Evolutionary conservation across 2,797 vertebrate genomes (phyloP).

Genomic region (Hybognathus amarus): DNA sequence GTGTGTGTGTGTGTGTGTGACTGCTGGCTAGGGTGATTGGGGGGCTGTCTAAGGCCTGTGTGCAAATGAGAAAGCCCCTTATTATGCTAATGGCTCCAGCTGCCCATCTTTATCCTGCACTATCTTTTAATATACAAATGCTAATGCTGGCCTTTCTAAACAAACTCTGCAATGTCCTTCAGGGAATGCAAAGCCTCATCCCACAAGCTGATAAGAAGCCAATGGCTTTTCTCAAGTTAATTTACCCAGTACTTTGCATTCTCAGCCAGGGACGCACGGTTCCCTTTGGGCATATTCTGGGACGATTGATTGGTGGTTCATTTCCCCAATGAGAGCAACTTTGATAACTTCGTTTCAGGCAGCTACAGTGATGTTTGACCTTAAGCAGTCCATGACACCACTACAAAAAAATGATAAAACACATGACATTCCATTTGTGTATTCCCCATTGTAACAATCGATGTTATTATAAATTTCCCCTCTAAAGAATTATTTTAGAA

Average conservation of each 20-base stretch:
- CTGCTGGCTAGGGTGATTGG: constrained; percentile 58
- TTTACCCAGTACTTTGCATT: constrained; percentile 57
- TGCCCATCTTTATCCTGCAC: constrained; percentile 75
- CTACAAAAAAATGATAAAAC: constrained; percentile 30
- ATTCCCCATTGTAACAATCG: constrained; percentile 68
- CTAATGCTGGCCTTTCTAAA: constrained; percentile 70
- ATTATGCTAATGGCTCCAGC: constrained; percentile 79
- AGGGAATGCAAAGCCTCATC: constrained; percentile 57
- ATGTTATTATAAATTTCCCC: constrained; percentile 70
- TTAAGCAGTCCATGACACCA: neutral
- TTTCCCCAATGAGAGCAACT: constrained; percentile 23
- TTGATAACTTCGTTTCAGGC: constrained; percentile 32
- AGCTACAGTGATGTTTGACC: constrained; percentile 45
- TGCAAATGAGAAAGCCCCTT: constrained; percentile 82
- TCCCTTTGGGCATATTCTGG: constrained; percentile 43
- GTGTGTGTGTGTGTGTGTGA: constrained; percentile 81
- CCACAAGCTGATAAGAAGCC: constrained; percentile 61
- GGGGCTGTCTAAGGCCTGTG: constrained; percentile 72
- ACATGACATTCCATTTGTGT: constrained; percentile 64
- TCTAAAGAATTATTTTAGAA: constrained; percentile 82
- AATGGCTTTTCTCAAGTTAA: constrained; percentile 56
- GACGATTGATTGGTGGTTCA: constrained; percentile 9
- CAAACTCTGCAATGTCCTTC: constrained; percentile 59
- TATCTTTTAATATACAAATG: constrained; percentile 80
- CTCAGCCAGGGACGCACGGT: constrained; percentile 38